A percentile compares a stretch with the other conserved stretches of the same genome.
Conservation (phyloP, 2,797 vertebrate genomes). For the Catamblyrhynchus diadema region DNA sequence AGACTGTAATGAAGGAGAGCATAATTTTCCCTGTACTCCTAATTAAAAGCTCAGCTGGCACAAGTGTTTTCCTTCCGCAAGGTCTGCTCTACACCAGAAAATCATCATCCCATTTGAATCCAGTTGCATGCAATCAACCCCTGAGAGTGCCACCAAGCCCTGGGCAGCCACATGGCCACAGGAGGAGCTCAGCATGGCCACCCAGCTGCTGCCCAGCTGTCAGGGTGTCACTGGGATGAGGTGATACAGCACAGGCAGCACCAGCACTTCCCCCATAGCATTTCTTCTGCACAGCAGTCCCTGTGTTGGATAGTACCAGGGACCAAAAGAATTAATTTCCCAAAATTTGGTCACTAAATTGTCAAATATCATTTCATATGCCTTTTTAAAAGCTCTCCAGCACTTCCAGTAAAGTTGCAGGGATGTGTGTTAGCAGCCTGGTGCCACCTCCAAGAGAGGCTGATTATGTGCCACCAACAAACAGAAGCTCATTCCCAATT, state of each 20-base stretch:
- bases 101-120: not conserved
- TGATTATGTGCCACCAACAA: not conserved
- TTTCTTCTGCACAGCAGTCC: not conserved
- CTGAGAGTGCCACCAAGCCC: not conserved
- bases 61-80: not conserved
- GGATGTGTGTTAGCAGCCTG: not conserved
- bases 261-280: not conserved
- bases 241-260: not conserved
- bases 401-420: not conserved
- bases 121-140: not conserved
- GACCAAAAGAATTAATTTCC: not conserved
- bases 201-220: accelerated
- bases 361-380: accelerated
- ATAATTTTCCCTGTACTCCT: conserved; percentile 4
- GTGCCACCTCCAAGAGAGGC: not conserved
- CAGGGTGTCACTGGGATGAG: not conserved
- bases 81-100: not conserved
- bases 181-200: not conserved
- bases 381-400: not conserved
- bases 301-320: not conserved
- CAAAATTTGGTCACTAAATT: not conserved
- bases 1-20: not conserved
- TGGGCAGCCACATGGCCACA: not conserved
- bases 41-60: conserved; percentile 43
- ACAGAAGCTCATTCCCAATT: not conserved